Percentiles rank a stretch among this genome's conserved stretches.
phyloP scores from a whole-genome alignment of 1,140 invertebrate species.

The Akabosia matsudoensis region DNA sequence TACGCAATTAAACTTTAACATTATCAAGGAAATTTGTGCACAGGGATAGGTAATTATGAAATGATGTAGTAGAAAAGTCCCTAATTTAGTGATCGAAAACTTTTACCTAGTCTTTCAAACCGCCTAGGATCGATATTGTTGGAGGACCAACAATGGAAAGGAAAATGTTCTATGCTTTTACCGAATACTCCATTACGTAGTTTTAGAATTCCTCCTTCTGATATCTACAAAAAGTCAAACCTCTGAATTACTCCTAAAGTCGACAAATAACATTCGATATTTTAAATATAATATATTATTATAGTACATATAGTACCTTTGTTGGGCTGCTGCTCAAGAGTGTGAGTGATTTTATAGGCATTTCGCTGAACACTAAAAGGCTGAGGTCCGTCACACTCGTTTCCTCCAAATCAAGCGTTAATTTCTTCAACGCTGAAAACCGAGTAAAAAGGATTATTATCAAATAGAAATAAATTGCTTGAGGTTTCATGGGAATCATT shows the following conservation, averaged over 20 bases:
- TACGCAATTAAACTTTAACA: too few relatives aligned
- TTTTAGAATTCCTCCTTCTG: neutral
- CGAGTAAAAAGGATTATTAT: neutral
- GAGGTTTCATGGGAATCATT: too few relatives aligned
- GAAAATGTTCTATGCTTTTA: neutral
- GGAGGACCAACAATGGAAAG: neutral
- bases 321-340: neutral
- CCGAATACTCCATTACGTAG: neutral
- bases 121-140: neutral
- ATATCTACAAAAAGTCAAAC: neutral
- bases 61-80: too few relatives aligned
- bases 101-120: neutral
- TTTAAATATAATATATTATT: neutral
- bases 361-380: neutral
- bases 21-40: too few relatives aligned
- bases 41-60: too few relatives aligned
- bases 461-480: too few relatives aligned
- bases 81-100: neutral
- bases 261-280: too few relatives aligned
- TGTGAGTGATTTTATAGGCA: neutral
- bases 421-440: conserved; percentile 1
- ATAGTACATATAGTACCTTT: neutral
- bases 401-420: neutral
- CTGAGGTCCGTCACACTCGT: neutral
- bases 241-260: too few relatives aligned